phyloP scores from a whole-genome alignment of 2,888 invertebrate species.

The Hoplodrina ambigua region DNA sequence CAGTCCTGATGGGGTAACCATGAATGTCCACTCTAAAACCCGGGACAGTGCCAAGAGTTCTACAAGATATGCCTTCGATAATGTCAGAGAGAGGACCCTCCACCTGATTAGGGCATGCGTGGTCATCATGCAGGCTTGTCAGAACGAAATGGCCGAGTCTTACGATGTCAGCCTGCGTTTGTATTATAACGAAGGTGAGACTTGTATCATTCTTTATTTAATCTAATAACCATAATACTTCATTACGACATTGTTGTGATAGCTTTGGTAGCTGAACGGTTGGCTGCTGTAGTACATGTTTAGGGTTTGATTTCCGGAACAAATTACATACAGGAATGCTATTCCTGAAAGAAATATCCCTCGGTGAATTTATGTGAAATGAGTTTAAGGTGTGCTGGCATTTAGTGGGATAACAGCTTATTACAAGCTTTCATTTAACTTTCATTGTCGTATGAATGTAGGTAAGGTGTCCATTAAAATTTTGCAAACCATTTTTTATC shows the following conservation, averaged over 20 bases:
- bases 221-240: too few species aligned
- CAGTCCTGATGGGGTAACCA: slow-evolving; percentile 69
- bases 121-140: slow-evolving; percentile 70
- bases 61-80: slow-evolving; percentile 71
- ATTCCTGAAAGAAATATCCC: too few species aligned
- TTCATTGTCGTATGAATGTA: too few species aligned
- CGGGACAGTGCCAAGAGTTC: slow-evolving; percentile 58
- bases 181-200: slow-evolving; percentile 82
- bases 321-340: neutral
- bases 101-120: slow-evolving; percentile 74
- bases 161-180: slow-evolving; percentile 79
- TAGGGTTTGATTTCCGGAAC: too few species aligned
- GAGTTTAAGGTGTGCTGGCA: too few species aligned
- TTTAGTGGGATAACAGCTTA: too few species aligned
- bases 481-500: too few species aligned
- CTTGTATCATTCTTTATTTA: too few species aligned
- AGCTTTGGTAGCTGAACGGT: neutral
- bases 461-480: too few species aligned
- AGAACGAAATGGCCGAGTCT: slow-evolving; percentile 64
- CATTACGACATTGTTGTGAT: too few species aligned
- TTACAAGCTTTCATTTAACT: too few species aligned
- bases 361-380: neutral
- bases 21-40: slow-evolving; percentile 73
- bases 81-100: slow-evolving; percentile 72
- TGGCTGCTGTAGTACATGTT: too few species aligned